Base-by-base conservation (phyloP, 2,113 vertebrate genomes). In the Scopus umbretta region DNA sequence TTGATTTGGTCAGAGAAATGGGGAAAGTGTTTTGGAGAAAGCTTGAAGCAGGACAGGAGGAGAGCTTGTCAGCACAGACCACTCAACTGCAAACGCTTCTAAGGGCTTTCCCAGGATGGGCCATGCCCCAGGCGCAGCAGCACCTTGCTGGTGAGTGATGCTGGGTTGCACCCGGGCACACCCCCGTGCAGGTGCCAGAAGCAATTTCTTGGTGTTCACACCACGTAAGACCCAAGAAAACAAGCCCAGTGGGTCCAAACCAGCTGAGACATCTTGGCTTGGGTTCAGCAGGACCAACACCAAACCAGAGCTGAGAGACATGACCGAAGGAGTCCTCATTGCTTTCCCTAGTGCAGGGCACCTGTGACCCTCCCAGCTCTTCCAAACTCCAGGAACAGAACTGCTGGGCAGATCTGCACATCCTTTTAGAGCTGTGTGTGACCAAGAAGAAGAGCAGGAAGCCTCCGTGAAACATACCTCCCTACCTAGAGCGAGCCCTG, bases 311-410 rank as follows among this genome's bases (percentile, higher is more conserved):
- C 61, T 3, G 12, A 74, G 59, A 68, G 36, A 14, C 38, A 65
- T 0, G 0, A 45, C 23, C 9, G 2, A 47, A 47, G 30, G 52
- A 23, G 11, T 67, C 45, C 34, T 47, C 30, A 4, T 16, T n/a
- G 43, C 52, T 45, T 30, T n/a, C 34, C 26, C 56, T 34, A 52
- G 45, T 34, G 32, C 34, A 52, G 50, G 25, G 15, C 58, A 47
- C 72, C 55, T 40, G 27, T 16, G 58, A 58, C 16, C 38, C 27
- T 52, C 45, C 25, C 43, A 17, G 34, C 52, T 36, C 26, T 38
- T 42, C 71, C 65, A 47, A 2, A 58, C 23, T 11, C 34, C 43
- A 59, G 32, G 21, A 47, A 13, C 38, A n/a, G 84, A 63, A 55
- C 7, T 32, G n/a, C 53, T 47, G 40, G 40, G 53, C 47, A 58